Conservation (phyloP, 1,140 invertebrate genomes). For the Pomacea maculata region DNA sequence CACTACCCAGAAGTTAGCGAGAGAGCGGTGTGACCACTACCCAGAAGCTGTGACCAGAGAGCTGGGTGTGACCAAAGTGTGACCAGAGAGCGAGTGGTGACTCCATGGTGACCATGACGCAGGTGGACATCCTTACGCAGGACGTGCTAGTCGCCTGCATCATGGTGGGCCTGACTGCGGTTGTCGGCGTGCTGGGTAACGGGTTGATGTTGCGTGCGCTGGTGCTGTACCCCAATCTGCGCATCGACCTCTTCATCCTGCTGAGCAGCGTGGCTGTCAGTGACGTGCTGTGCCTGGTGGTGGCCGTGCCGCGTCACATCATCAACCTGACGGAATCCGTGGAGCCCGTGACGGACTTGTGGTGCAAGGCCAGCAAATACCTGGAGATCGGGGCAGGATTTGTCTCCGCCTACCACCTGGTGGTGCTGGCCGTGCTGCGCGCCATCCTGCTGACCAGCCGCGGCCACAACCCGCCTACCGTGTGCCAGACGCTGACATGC, state of each 20-base stretch:
- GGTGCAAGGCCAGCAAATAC: slow-evolving; percentile 53
- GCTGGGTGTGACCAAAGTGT: no score
- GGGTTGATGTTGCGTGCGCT: slow-evolving; percentile 49
- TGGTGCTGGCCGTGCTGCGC: slow-evolving; percentile 51
- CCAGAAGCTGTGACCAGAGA: no score
- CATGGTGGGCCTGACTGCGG: slow-evolving; percentile 45
- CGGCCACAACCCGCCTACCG: slow-evolving; percentile 35
- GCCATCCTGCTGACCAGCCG: slow-evolving; percentile 54
- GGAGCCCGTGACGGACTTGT: slow-evolving; percentile 36
- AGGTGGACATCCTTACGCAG: slow-evolving; percentile 20
- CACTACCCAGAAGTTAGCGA: no score
- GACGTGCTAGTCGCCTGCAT: slow-evolving; percentile 41
- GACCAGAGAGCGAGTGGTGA: no score
- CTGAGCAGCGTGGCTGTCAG: slow-evolving; percentile 48
- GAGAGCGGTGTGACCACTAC: no score
- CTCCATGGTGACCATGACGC: background rate
- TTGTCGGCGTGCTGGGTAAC: slow-evolving; percentile 55
- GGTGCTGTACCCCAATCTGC: slow-evolving; percentile 41
- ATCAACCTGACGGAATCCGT: slow-evolving; percentile 34
- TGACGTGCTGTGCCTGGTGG: slow-evolving; percentile 44
- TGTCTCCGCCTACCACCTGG: slow-evolving; percentile 49
- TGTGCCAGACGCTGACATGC: slow-evolving; percentile 32
- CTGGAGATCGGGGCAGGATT: slow-evolving; percentile 43
- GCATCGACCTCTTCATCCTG: slow-evolving; percentile 49
- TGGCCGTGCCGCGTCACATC: slow-evolving; percentile 49